Conservation (phyloP, 2,888 invertebrate species). For the Campoplex capitator region DNA sequence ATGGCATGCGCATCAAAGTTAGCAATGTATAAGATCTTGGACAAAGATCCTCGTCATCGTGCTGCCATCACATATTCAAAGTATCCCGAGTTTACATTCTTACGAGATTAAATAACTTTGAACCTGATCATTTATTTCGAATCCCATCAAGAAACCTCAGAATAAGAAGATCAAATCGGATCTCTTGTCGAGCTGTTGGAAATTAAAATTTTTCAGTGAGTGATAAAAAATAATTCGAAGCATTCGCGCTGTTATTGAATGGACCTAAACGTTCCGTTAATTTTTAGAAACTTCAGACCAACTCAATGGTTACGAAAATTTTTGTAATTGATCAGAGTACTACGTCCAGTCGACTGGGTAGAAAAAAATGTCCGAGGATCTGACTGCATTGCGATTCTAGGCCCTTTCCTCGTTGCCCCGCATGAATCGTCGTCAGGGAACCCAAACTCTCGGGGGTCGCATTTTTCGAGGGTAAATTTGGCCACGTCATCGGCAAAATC, state of each 20-base stretch:
- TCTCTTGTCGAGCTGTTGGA: not conserved
- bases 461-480: slow-evolving; percentile 73
- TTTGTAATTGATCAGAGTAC: not conserved
- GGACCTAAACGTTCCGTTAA: not conserved
- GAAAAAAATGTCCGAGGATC: slow-evolving; percentile 21
- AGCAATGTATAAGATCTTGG: slow-evolving; percentile 6
- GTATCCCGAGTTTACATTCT: slow-evolving; percentile 8
- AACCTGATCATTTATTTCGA: slow-evolving; percentile 22
- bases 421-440: slow-evolving; percentile 36
- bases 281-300: not conserved
- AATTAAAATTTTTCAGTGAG: not conserved
- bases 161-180: not conserved
- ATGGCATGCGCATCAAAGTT: slow-evolving; percentile 13
- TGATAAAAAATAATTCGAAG: not conserved
- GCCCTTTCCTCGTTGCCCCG: slow-evolving; percentile 3
- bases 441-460: slow-evolving; percentile 72
- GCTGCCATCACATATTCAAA: slow-evolving; percentile 29
- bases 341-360: not conserved
- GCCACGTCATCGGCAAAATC: slow-evolving; percentile 75
- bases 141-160: not conserved
- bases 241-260: too few relatives aligned
- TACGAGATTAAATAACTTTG: slow-evolving; percentile 23
- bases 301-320: not conserved
- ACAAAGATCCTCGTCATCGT: slow-evolving; percentile 38
- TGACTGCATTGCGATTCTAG: slow-evolving; percentile 47